phyloP scores from a whole-genome alignment of 2,797 vertebrate genomes.

The Chiroxiphia lanceolata region DNA sequence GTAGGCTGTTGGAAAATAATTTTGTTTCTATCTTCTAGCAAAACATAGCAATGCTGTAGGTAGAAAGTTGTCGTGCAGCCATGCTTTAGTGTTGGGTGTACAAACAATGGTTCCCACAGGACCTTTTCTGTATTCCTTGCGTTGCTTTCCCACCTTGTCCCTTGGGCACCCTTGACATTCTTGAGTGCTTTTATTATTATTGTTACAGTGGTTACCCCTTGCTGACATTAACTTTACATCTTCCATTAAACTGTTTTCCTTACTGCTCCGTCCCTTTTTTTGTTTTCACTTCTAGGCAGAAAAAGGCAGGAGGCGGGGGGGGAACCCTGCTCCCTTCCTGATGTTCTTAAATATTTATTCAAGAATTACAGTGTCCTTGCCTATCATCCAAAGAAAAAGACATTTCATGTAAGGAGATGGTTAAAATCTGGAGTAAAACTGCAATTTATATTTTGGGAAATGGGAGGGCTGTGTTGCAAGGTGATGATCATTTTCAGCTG shows the following conservation, averaged over 20 bases:
- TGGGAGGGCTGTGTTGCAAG: neutral
- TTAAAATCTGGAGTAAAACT: neutral
- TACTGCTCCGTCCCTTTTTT: neutral
- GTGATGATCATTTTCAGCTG: neutral
- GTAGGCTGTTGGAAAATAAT: neutral
- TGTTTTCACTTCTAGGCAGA: neutral
- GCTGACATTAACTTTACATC: neutral
- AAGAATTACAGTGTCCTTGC: neutral
- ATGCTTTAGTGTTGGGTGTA: neutral
- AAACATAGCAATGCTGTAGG: neutral
- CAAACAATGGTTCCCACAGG: neutral
- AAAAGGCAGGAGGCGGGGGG: accelerated
- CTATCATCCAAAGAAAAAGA: neutral
- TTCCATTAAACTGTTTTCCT: neutral
- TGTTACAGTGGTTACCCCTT: neutral
- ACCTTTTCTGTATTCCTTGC: neutral
- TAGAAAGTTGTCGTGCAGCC: neutral
- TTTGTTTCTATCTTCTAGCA: neutral
- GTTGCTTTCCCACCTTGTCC: neutral
- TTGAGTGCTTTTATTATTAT: neutral
- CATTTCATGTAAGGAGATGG: neutral
- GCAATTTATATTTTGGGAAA: neutral
- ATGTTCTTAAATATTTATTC: neutral
- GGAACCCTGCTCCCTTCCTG: neutral
- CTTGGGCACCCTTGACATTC: neutral